Conservation (phyloP, 2,888 invertebrate genomes). For the Drosophila mimica region DNA sequence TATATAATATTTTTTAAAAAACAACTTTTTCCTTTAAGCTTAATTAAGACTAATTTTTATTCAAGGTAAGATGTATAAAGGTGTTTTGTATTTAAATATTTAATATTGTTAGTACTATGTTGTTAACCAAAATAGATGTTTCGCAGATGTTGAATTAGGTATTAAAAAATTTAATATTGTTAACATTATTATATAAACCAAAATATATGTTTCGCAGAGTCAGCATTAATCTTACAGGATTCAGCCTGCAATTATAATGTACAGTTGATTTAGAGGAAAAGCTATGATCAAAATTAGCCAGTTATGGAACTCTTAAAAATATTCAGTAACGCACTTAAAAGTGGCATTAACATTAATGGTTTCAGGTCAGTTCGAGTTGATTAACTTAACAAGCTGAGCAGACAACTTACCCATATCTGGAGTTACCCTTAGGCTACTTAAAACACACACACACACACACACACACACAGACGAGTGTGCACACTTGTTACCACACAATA, state of each 20-base stretch:
- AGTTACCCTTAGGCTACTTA: constrained; percentile 46
- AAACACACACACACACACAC: constrained; percentile 30
- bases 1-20: not conserved
- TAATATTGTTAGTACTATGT: not conserved
- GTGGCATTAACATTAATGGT: not conserved
- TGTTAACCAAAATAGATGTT: not conserved
- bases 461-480: constrained; percentile 13
- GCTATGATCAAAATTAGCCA: not conserved
- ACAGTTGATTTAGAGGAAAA: not conserved
- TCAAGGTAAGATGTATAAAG: not conserved
- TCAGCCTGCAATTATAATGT: not conserved
- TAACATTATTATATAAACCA: not conserved
- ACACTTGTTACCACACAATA: constrained; percentile 59
- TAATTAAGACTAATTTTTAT: not conserved
- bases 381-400: constrained; percentile 10
- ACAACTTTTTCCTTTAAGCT: constrained; percentile 1
- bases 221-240: not conserved
- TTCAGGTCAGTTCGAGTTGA: constrained; percentile 12
- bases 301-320: not conserved
- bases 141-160: no score
- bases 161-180: not conserved
- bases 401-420: constrained; percentile 4
- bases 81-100: not conserved
- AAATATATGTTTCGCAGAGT: not conserved
- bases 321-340: not conserved